Evolutionary conservation across 2,113 vertebrate species (phyloP).

Genomic region (Garra rufa): DNA sequence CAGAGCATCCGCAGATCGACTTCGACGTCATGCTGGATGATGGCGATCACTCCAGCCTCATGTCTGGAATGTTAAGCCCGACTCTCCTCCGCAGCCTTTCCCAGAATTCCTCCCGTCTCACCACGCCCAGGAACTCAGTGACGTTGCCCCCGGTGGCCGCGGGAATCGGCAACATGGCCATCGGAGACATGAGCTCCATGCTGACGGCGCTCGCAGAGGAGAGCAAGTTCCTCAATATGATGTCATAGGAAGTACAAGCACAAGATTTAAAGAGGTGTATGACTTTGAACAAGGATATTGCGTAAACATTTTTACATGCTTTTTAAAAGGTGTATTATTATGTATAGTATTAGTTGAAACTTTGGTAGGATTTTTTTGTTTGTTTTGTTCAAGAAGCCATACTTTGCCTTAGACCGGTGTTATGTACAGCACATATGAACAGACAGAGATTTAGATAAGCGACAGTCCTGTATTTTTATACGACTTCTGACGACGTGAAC

Average conservation of each 20-base stretch:
- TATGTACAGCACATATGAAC: conserved; percentile 48
- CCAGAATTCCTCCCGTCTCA: conserved; percentile 88
- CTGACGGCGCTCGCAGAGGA: conserved; percentile 90
- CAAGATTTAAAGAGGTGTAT: background rate
- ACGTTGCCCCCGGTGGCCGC: conserved; percentile 80
- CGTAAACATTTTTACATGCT: conserved; percentile 26
- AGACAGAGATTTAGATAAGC: conserved; percentile 52
- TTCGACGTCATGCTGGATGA: conserved; percentile 90
- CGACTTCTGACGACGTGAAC: conserved; percentile 56
- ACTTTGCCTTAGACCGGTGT: conserved; percentile 64
- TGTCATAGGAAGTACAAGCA: conserved; percentile 74
- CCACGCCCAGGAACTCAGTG: conserved; percentile 83
- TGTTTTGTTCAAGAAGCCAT: conserved; percentile 66
- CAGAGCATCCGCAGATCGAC: conserved; percentile 81
- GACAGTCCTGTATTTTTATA: conserved; percentile 55
- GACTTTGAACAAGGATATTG: conserved; percentile 20
- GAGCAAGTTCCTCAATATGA: conserved; percentile 91
- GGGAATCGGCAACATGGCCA: conserved; percentile 90
- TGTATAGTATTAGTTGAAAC: conserved; percentile 63
- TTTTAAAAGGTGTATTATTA: too few relatives aligned
- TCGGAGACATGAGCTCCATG: conserved; percentile 95
- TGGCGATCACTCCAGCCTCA: conserved; percentile 86
- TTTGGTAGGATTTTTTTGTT: conserved; percentile 62
- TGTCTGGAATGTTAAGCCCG: conserved; percentile 89
- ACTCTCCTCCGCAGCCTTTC: conserved; percentile 87